A percentile compares a stretch with the other conserved stretches of the same genome.
Conservation (phyloP, 2,888 invertebrate species). For the Cephus sareptanus region DNA sequence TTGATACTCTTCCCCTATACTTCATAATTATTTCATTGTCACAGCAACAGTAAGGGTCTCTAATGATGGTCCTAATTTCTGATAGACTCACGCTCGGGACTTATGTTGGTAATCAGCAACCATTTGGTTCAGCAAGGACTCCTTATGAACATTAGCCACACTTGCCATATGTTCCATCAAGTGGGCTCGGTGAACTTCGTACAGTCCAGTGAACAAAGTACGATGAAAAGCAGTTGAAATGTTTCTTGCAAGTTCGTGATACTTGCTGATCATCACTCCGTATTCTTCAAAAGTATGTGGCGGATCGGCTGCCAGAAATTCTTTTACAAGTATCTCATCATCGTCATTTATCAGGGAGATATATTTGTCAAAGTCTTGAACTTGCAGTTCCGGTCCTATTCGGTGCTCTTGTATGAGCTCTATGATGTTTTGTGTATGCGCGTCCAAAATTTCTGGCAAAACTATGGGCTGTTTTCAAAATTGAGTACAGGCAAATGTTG, state of each 20-base stretch:
- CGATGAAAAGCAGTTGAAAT: slow-evolving; percentile 72
- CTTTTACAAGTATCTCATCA: slow-evolving; percentile 67
- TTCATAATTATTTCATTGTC: slow-evolving; percentile 51
- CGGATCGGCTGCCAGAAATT: slow-evolving; percentile 75
- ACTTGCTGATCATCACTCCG: slow-evolving; percentile 72
- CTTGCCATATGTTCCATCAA: slow-evolving; percentile 78
- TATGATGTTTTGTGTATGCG: slow-evolving; percentile 72
- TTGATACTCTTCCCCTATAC: slow-evolving; percentile 87
- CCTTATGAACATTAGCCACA: slow-evolving; percentile 76
- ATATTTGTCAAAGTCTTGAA: slow-evolving; percentile 84
- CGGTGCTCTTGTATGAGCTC: slow-evolving; percentile 77
- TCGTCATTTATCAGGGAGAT: slow-evolving; percentile 80
- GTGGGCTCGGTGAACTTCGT: slow-evolving; percentile 84
- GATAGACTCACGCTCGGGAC: slow-evolving; percentile 76
- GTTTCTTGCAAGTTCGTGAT: slow-evolving; percentile 72
- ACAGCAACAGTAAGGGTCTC: neutral
- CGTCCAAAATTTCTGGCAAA: slow-evolving; percentile 75
- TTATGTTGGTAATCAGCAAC: slow-evolving; percentile 82
- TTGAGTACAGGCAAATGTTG: neutral
- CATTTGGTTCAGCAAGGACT: slow-evolving; percentile 79
- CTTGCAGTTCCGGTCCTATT: slow-evolving; percentile 77
- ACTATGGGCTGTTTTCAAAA: slow-evolving; percentile 76
- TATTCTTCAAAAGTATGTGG: slow-evolving; percentile 74
- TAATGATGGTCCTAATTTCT: neutral
- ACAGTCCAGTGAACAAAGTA: slow-evolving; percentile 83